Percentiles rank a stretch among this genome's conserved stretches.
These are phyloP conservation scores for Acanthosepion pharaonis DNA, from an alignment of 2,888 invertebrate genomes.

Conservation along the genomic window DNA sequence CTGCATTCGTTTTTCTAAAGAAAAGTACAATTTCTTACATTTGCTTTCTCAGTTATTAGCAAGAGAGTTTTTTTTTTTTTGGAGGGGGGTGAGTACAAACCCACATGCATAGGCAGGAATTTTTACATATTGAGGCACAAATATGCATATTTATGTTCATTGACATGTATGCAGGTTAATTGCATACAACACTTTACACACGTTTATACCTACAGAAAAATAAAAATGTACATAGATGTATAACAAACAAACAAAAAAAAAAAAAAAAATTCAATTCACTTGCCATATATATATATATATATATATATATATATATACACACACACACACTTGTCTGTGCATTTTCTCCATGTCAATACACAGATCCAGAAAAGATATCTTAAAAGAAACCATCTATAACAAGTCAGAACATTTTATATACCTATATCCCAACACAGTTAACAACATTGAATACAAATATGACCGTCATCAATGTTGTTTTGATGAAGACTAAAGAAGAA, in stretches of 20 bases:
- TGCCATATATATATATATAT: background rate
- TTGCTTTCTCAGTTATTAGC: background rate
- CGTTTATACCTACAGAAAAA: background rate
- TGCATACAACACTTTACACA: no score
- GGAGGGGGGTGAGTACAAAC: background rate
- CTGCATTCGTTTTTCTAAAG: no score
- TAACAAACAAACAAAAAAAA: background rate
- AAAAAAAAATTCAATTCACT: no score
- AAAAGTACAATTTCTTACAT: background rate
- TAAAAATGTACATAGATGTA: background rate
- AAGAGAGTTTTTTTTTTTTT: background rate
- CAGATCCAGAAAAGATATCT: background rate
- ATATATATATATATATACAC: background rate
- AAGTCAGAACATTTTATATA: background rate
- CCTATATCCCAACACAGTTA: no score
- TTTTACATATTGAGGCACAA: background rate
- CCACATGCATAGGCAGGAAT: background rate
- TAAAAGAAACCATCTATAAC: background rate
- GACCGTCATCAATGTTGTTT: no score
- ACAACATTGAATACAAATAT: no score
- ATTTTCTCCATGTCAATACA: background rate
- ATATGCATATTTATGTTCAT: background rate
- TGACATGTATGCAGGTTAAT: background rate
- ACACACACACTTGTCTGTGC: background rate
- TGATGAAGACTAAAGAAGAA: no score